Evolutionary conservation across 2,888 invertebrate species (phyloP).

Genomic region (Pyrrhia umbra): DNA sequence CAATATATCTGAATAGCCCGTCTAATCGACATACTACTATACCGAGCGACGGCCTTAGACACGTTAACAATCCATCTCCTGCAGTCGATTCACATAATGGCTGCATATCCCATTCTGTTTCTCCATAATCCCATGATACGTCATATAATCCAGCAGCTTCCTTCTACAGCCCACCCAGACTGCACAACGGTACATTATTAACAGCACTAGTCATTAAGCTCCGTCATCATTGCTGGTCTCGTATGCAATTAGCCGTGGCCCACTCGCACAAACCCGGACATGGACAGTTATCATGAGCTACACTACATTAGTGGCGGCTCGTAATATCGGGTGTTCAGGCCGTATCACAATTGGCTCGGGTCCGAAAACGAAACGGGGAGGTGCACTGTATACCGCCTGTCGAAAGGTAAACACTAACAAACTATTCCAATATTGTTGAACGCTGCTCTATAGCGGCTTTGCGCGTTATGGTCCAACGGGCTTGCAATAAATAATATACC

Average conservation of each 20-base stretch:
- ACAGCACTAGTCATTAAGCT: slow-evolving; percentile 45
- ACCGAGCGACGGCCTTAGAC: not conserved
- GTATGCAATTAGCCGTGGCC: slow-evolving; percentile 46
- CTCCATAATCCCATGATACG: slow-evolving; percentile 24
- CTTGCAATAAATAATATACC: slow-evolving; percentile 78
- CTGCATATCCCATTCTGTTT: slow-evolving; percentile 19
- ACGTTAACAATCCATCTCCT: slow-evolving; percentile 6
- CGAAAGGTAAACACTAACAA: slow-evolving; percentile 81
- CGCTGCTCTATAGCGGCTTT: slow-evolving; percentile 72
- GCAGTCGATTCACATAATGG: slow-evolving; percentile 16
- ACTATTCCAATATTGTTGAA: slow-evolving; percentile 81
- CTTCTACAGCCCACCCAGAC: slow-evolving; percentile 32
- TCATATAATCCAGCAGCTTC: slow-evolving; percentile 20
- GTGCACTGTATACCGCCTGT: slow-evolving; percentile 66
- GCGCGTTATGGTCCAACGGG: slow-evolving; percentile 73
- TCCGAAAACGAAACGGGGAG: slow-evolving; percentile 69
- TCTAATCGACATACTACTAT: not conserved
- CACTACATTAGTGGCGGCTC: slow-evolving; percentile 41
- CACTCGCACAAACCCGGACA: slow-evolving; percentile 22
- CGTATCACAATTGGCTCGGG: slow-evolving; percentile 57
- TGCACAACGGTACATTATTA: slow-evolving; percentile 43
- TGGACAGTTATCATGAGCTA: slow-evolving; percentile 49
- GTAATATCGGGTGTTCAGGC: slow-evolving; percentile 51
- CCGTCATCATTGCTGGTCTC: slow-evolving; percentile 46
- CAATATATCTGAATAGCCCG: slow-evolving; percentile 2